Evolutionary conservation across 2,113 vertebrate species (phyloP).

Genomic region (Myocastor coypus): DNA sequence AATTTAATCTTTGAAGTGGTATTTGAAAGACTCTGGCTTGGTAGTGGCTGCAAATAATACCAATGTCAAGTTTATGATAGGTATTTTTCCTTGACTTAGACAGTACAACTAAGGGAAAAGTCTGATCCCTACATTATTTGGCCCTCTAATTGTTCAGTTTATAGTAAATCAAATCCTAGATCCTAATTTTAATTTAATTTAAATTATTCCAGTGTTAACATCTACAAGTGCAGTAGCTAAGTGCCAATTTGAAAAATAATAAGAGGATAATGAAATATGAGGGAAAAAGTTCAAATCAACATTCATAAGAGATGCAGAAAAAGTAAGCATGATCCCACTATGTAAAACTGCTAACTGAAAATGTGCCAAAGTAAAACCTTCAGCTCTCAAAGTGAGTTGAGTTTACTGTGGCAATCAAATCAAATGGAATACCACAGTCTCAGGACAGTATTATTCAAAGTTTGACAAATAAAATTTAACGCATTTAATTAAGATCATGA

Average conservation of each 20-base stretch:
- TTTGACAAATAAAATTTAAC: not conserved
- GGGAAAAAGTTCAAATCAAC: not conserved
- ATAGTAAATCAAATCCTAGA: not conserved
- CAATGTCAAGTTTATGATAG: not conserved
- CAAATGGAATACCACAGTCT: not conserved
- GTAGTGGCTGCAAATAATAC: not conserved
- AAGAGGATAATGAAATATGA: not conserved
- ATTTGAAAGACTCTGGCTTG: not conserved
- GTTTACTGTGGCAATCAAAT: not conserved
- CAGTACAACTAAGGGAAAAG: not conserved
- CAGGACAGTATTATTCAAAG: not conserved
- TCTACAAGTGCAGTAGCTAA: not conserved
- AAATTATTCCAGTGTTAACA: not conserved
- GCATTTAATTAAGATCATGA: not conserved
- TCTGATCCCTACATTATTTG: not conserved
- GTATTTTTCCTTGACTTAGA: not conserved
- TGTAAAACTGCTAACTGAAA: not conserved
- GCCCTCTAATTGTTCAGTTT: not conserved
- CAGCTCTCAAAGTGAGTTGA: not conserved
- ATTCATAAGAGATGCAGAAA: not conserved
- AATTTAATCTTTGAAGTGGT: not conserved
- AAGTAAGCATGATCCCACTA: not conserved
- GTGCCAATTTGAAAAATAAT: not conserved
- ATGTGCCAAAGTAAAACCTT: not conserved
- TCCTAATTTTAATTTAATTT: not conserved